Conservation (phyloP, 64 coral and sea anemone species). For the Catalaphyllia jardinei region DNA sequence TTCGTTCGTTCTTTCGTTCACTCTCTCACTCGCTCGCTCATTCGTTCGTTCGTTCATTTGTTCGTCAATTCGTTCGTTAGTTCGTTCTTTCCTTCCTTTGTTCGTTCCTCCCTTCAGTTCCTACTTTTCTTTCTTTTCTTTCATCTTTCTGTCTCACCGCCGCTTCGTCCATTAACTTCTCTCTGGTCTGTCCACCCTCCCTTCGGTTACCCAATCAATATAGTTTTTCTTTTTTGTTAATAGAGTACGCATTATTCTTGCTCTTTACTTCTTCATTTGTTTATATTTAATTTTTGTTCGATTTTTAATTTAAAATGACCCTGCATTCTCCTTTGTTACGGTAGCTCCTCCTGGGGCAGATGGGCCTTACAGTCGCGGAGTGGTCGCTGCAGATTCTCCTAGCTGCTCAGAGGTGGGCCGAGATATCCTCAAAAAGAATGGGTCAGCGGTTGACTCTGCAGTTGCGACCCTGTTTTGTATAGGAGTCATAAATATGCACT, state of each 20-base stretch:
- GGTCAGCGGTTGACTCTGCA: constrained; percentile 87
- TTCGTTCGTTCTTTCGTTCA: no score
- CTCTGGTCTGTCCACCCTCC: no score
- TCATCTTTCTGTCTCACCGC: no score
- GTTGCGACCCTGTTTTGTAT: constrained; percentile 86
- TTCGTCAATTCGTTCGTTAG: no score
- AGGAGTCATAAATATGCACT: constrained; percentile 95
- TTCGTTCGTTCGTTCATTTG: no score
- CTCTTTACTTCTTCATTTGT: not conserved
- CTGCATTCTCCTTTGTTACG: not conserved
- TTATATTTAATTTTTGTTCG: not conserved
- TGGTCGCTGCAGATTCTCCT: constrained; percentile 81
- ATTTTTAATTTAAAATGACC: not conserved
- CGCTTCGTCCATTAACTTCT: no score
- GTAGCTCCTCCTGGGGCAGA: constrained; percentile 34
- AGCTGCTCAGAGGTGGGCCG: constrained; percentile 81
- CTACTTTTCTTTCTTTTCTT: no score
- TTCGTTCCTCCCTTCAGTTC: no score
- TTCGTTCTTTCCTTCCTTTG: no score
- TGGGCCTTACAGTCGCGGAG: constrained; percentile 76
- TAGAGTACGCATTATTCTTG: not conserved
- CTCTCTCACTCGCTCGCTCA: no score
- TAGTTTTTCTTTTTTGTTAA: no score
- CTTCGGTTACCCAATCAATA: no score
- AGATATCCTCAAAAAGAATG: constrained; percentile 86